phyloP scores from a whole-genome alignment of 2,113 vertebrate genomes.

The Cavia aperea region DNA sequence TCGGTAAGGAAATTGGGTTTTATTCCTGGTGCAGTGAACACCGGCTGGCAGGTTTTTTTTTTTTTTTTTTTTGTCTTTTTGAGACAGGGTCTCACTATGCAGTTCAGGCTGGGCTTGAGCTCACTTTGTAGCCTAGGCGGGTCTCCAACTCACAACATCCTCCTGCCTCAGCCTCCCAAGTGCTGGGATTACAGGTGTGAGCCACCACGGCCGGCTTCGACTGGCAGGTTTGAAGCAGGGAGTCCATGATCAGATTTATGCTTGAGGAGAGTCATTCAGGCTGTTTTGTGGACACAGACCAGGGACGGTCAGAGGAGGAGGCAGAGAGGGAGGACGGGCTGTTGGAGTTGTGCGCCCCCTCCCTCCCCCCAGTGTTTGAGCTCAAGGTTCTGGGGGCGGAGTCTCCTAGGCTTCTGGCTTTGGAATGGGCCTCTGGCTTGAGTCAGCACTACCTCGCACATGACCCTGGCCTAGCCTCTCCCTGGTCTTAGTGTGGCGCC shows the following conservation, averaged over 20 bases:
- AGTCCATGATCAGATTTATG: not conserved
- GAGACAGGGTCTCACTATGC: no score
- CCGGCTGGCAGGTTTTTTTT: not conserved
- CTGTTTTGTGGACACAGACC: not conserved
- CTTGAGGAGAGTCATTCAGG: not conserved
- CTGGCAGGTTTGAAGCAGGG: constrained; percentile 4
- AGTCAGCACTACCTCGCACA: not conserved
- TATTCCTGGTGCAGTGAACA: not conserved
- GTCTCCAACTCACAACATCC: no score
- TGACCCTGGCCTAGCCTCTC: not conserved
- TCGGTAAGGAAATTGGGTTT: not conserved
- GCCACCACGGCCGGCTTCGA: no score
- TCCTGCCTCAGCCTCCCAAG: no score
- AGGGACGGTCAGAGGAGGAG: not conserved
- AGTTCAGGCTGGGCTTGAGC: no score
- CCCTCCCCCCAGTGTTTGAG: not conserved
- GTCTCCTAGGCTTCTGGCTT: not conserved
- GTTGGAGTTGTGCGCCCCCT: not conserved
- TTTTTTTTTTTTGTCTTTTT: no score
- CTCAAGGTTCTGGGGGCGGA: not conserved
- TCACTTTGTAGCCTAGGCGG: no score
- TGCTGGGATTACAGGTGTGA: no score
- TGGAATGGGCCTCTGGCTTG: not conserved
- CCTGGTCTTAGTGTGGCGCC: not conserved
- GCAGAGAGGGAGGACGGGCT: not conserved